Evolutionary conservation across 1,140 invertebrate genomes (phyloP), one percentile per base, ranked within the genome.

Genomic region (Nasonia vitripennis): DNA sequence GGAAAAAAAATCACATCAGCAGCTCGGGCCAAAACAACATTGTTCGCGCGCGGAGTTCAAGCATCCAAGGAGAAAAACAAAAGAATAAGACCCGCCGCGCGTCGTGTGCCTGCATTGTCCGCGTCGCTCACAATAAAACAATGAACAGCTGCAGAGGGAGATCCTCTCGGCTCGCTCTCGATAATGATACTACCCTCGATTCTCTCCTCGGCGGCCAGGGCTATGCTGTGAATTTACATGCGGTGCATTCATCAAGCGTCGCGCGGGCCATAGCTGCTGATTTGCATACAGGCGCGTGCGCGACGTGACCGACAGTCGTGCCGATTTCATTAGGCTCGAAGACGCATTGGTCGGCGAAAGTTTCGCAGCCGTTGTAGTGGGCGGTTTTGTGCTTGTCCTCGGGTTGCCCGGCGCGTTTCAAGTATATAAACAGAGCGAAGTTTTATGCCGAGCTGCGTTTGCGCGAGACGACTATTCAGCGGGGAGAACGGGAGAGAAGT

Each of bases 91-190:
- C 41, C 37, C 34, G 37, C 37, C 11, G n/a, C 11, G n/a, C 23
- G 34, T 62, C 73, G 73, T 37, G 73, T n/a, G 73, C 73, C 27
- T 27, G 27, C 73, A 74, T 74, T 74, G 73, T 74, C 31, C 45
- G 3, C 31, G 12, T 20, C 6, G 34, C 23, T 37, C 12, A 74
- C 73, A 74, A 74, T 74, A 74, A 74, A 74, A 74, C 73, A 74
- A 74, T 41, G 68, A 41, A 34, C 34, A 74, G 73, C 73, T n/a
- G 27, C 27, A 27, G 27, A 74, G 34, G n/a, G 7, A 41, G 73
- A 71, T 27, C 37, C 73, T 34, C 73, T 74, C 73, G 37, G 73
- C 70, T 71, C 70, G 70, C 27, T 74, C 73, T 74, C 73, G 73
- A 45, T 74, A 74, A 74, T 34, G 73, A 74, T 34, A 74, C 73